These are phyloP conservation scores for Psittacula derbiana DNA, from an alignment of 2,797 vertebrate genomes.

Conservation along the genomic window DNA sequence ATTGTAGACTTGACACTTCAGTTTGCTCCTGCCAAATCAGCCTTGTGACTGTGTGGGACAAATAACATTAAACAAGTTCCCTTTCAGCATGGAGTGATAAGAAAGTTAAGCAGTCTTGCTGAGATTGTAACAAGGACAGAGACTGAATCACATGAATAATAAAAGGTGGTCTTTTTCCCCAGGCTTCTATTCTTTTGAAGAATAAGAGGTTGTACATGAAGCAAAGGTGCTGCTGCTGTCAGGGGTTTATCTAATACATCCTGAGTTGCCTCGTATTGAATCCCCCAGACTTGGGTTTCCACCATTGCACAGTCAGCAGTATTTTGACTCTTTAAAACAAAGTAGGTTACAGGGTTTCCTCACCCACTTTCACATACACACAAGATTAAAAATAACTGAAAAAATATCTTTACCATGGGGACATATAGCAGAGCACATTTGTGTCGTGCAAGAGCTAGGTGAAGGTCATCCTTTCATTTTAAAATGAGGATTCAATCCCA, in stretches of 20 bases:
- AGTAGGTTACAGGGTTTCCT: not conserved
- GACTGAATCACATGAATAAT: not conserved
- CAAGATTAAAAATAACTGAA: not conserved
- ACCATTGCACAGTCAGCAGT: not conserved
- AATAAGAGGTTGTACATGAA: not conserved
- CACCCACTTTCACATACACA: not conserved
- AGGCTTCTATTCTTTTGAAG: not conserved
- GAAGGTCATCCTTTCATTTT: not conserved
- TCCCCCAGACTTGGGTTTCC: not conserved
- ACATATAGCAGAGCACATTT: not conserved
- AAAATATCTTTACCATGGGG: not conserved
- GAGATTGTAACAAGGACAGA: not conserved
- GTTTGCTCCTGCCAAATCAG: not conserved
- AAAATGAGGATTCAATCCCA: not conserved
- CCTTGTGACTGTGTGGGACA: not conserved
- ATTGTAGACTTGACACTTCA: not conserved
- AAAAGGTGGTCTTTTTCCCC: rapidly evolving
- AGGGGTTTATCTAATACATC: not conserved
- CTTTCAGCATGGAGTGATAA: not conserved
- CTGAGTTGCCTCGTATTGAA: rapidly evolving
- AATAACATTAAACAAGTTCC: not conserved
- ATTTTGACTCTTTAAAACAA: not conserved
- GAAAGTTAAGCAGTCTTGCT: not conserved
- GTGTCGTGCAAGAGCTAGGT: not conserved
- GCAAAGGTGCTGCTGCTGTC: not conserved